phyloP scores from a whole-genome alignment of 2,888 invertebrate genomes.

The Synergus itoensis region DNA sequence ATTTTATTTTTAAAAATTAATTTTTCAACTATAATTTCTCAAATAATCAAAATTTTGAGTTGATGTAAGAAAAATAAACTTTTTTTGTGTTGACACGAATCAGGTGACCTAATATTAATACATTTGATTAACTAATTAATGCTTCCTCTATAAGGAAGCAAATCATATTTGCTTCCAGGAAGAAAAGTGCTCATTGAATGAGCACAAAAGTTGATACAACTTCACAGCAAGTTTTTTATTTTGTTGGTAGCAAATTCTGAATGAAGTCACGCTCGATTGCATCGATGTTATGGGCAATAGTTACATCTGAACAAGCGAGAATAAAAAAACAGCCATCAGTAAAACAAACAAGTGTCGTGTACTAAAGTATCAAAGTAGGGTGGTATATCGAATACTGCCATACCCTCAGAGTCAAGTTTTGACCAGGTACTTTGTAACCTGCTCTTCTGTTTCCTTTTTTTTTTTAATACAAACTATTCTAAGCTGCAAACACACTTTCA shows the following conservation, averaged over 20 bases:
- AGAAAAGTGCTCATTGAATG: too few relatives aligned
- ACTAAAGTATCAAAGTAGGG: slow-evolving; percentile 54
- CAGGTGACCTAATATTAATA: too few relatives aligned
- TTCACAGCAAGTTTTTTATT: too few relatives aligned
- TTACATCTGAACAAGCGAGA: neutral
- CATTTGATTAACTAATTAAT: too few relatives aligned
- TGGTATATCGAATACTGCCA: slow-evolving; percentile 17
- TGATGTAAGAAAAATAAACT: too few relatives aligned
- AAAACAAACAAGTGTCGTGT: slow-evolving; percentile 60
- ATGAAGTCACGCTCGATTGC: neutral
- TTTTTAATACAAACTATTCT: neutral
- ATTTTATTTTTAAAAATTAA: too few relatives aligned
- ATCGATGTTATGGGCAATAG: neutral
- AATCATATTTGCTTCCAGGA: too few relatives aligned
- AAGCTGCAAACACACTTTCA: slow-evolving; percentile 15
- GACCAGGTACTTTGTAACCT: slow-evolving; percentile 43
- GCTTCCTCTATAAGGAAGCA: too few relatives aligned
- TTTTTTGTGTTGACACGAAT: too few relatives aligned
- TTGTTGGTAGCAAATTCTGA: neutral
- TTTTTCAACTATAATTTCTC: too few relatives aligned
- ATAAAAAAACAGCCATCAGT: slow-evolving; percentile 53
- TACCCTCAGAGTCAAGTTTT: slow-evolving; percentile 41
- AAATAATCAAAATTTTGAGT: too few relatives aligned
- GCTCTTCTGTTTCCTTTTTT: neutral
- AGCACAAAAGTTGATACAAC: too few relatives aligned